Conservation (phyloP, 2,113 vertebrate genomes). For the Sterrhoptilus dennistouni region DNA sequence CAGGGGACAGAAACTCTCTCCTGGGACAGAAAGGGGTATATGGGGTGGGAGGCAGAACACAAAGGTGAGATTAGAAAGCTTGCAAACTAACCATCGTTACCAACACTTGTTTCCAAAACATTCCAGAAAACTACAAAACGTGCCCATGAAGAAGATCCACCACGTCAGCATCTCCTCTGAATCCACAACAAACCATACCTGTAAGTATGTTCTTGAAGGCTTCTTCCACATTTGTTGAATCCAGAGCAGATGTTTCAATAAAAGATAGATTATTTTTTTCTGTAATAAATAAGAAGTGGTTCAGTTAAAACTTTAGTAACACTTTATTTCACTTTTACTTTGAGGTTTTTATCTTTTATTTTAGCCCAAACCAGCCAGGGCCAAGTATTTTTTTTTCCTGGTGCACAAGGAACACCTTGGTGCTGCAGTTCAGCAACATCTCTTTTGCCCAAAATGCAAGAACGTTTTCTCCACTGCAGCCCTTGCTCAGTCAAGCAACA, state of each 20-base stretch:
- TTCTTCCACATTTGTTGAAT: slow-evolving; percentile 97
- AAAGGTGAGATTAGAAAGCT: background rate
- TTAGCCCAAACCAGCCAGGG: background rate
- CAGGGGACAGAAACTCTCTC: background rate
- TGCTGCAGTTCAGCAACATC: background rate
- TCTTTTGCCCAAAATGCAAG: background rate
- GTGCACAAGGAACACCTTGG: background rate
- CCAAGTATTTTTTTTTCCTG: background rate
- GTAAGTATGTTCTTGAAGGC: slow-evolving; percentile 97
- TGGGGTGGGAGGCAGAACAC: background rate
- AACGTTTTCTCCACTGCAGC: background rate
- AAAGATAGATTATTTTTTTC: slow-evolving; percentile 98
- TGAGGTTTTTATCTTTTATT: background rate
- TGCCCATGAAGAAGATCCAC: background rate
- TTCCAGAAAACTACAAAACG: background rate
- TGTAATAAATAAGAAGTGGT: slow-evolving; percentile 58
- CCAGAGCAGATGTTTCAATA: slow-evolving; percentile 96
- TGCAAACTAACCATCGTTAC: background rate
- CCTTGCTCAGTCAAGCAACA: background rate
- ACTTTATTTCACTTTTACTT: background rate
- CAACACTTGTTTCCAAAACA: background rate
- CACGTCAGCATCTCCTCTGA: background rate
- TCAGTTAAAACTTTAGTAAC: background rate
- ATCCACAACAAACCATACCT: slow-evolving; percentile 70
- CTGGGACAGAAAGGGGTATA: background rate